Percentiles rank a stretch among this genome's conserved stretches.
These are phyloP conservation scores for Drosophila ochracea DNA, from an alignment of 2,888 invertebrate species.

Conservation along the genomic window DNA sequence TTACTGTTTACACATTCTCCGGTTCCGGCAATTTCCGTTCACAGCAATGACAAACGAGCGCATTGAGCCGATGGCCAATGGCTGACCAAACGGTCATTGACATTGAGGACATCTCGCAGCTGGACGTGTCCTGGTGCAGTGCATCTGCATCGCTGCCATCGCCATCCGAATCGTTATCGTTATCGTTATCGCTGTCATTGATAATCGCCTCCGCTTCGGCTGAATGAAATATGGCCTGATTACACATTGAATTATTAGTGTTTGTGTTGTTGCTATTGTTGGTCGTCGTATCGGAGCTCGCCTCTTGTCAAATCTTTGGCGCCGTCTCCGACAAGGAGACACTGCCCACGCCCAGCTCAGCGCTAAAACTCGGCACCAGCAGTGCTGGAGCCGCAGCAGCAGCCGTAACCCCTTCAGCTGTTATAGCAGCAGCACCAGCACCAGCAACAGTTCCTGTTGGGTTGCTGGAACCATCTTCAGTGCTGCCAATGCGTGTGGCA, in stretches of 20 bases:
- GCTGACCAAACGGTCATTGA: slow-evolving; percentile 84
- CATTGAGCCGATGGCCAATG: slow-evolving; percentile 84
- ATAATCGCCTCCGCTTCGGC: slow-evolving; percentile 18
- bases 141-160: slow-evolving; percentile 41
- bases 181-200: slow-evolving; percentile 36
- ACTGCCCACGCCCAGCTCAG: slow-evolving; percentile 81
- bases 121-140: slow-evolving; percentile 76
- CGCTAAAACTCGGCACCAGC: slow-evolving; percentile 75
- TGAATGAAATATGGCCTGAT: slow-evolving; percentile 74
- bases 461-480: slow-evolving; percentile 68
- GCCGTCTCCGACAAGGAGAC: slow-evolving; percentile 79
- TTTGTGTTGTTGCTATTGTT: slow-evolving; percentile 54
- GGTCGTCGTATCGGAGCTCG: slow-evolving; percentile 75
- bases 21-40: slow-evolving; percentile 85
- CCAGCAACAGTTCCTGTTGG: neutral
- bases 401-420: slow-evolving; percentile 22
- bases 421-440: neutral
- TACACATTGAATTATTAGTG: slow-evolving; percentile 82
- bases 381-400: slow-evolving; percentile 46
- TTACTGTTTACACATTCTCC: slow-evolving; percentile 83
- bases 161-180: slow-evolving; percentile 41
- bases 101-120: slow-evolving; percentile 84
- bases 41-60: slow-evolving; percentile 85
- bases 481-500: slow-evolving; percentile 79
- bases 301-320: slow-evolving; percentile 85